Conservation (phyloP, 64 coral and sea anemone species). For the Montipora sp. region DNA sequence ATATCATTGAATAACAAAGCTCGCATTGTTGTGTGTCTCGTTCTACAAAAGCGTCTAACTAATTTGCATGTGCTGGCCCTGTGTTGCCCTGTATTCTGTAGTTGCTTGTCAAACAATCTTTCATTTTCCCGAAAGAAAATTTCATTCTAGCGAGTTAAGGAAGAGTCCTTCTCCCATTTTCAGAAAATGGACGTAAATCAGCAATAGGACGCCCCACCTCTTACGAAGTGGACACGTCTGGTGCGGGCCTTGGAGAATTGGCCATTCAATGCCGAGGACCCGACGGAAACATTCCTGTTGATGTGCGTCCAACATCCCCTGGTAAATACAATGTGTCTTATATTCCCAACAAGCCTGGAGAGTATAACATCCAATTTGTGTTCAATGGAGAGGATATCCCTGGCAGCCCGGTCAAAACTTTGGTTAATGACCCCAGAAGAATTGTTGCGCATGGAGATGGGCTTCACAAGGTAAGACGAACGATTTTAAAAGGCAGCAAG, state of each 20-base stretch:
- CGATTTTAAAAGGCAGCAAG: too few relatives aligned
- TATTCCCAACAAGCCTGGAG: conserved; percentile 72
- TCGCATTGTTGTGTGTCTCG: too few relatives aligned
- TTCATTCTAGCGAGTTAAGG: too few relatives aligned
- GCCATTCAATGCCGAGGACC: conserved; percentile 82
- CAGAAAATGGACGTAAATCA: conserved; percentile 52
- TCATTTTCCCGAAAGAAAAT: too few relatives aligned
- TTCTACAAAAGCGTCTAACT: too few relatives aligned
- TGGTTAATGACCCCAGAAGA: conserved; percentile 71
- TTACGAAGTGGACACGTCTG: conserved; percentile 80
- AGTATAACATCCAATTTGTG: conserved; percentile 70
- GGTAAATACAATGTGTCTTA: conserved; percentile 74
- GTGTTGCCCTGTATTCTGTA: too few relatives aligned
- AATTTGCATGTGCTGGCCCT: too few relatives aligned
- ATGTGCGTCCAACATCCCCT: conserved; percentile 40
- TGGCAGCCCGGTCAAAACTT: conserved; percentile 66
- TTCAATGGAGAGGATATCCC: conserved; percentile 93
- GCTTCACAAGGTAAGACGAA: conserved; percentile 62
- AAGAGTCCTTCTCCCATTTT: neutral
- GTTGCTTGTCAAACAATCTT: neutral
- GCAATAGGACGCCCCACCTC: conserved; percentile 64
- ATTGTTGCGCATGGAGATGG: conserved; percentile 88
- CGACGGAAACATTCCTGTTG: conserved; percentile 74
- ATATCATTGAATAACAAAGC: too few relatives aligned
- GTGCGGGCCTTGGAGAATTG: conserved; percentile 84